These are phyloP conservation scores for Hydropsyche tenuis DNA, from an alignment of 1,140 invertebrate genomes.

Conservation along the genomic window DNA sequence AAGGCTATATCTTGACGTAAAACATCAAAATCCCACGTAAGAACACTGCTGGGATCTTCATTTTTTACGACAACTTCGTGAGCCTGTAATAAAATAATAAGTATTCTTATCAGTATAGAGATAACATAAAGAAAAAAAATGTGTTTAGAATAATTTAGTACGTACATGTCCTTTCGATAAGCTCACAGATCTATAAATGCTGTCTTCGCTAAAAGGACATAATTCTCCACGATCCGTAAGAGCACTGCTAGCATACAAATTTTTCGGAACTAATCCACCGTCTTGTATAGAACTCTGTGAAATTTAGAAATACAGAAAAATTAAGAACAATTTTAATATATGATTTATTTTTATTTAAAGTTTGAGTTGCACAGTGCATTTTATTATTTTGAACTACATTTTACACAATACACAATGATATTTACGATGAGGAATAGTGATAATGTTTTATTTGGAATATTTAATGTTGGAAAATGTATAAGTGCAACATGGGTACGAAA, in stretches of 20 bases:
- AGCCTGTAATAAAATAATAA: constrained; percentile 61
- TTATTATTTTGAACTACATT: too few relatives aligned
- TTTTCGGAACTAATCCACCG: constrained; percentile 89
- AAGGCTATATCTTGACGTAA: constrained; percentile 89
- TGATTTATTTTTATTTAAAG: too few relatives aligned
- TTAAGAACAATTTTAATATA: too few relatives aligned
- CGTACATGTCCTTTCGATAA: constrained; percentile 67
- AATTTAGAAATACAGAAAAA: neutral
- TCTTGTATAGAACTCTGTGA: constrained; percentile 82
- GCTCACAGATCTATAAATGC: constrained; percentile 74
- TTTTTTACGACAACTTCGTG: constrained; percentile 87
- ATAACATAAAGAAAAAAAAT: neutral
- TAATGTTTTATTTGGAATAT: too few relatives aligned
- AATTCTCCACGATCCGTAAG: constrained; percentile 58
- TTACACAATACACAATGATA: too few relatives aligned
- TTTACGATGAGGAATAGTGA: too few relatives aligned
- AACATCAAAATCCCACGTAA: constrained; percentile 98
- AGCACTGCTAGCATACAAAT: constrained; percentile 74
- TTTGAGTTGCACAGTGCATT: too few relatives aligned
- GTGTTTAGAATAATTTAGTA: too few relatives aligned
- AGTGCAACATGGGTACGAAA: too few relatives aligned
- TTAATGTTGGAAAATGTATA: too few relatives aligned
- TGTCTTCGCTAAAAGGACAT: constrained; percentile 70
- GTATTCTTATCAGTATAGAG: too few relatives aligned
- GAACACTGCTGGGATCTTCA: constrained; percentile 84